Conservation (phyloP, 2,888 invertebrate species). For the Dascillus cervinus region DNA sequence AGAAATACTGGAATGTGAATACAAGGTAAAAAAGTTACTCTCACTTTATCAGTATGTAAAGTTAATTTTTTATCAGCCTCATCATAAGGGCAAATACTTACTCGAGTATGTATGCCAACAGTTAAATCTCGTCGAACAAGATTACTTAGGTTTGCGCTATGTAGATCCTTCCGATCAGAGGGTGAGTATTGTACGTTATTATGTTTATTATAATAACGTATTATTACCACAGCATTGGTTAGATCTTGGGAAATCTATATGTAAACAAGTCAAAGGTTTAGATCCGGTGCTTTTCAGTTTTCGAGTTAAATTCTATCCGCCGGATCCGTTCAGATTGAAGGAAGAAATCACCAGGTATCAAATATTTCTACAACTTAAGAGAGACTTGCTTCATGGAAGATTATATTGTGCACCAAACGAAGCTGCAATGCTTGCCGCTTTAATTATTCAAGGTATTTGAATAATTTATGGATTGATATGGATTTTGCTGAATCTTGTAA, state of each 20-base stretch:
- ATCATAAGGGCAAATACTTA: constrained; percentile 83
- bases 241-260: constrained; percentile 80
- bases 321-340: constrained; percentile 85
- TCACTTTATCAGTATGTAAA: constrained; percentile 9
- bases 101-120: constrained; percentile 87
- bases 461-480: not conserved
- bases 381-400: constrained; percentile 91
- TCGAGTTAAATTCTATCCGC: constrained; percentile 96
- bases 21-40: constrained; percentile 55
- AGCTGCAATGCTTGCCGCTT: constrained; percentile 82
- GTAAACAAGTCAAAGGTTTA: constrained; percentile 91
- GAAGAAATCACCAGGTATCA: constrained; percentile 95
- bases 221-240: constrained; percentile 78
- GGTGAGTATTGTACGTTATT: constrained; percentile 44
- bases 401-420: constrained; percentile 86
- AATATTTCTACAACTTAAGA: constrained; percentile 85
- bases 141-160: constrained; percentile 90
- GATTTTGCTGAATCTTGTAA: constrained; percentile 2
- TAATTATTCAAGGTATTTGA: constrained; percentile 83
- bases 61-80: constrained; percentile 55
- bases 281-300: constrained; percentile 90
- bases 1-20: constrained; percentile 87
- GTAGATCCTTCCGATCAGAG: constrained; percentile 83
- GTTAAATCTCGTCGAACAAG: constrained; percentile 84
- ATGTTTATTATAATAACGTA: constrained; percentile 3